Conservation (phyloP, 1,140 invertebrate genomes). For the Drosophila nikananu region DNA sequence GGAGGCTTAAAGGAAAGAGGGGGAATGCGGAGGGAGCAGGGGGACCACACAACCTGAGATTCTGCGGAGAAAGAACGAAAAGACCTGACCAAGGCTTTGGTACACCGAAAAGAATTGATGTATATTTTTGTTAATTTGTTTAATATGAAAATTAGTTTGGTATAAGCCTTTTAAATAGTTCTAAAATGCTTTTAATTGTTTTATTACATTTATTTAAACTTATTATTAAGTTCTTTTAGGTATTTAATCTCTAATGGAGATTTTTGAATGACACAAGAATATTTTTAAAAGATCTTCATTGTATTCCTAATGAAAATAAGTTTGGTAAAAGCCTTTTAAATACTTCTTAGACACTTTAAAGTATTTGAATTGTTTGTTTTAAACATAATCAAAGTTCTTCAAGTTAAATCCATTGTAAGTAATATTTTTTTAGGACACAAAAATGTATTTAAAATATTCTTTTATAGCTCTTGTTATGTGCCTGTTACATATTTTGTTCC, state of each 20-base stretch:
- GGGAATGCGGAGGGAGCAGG: constrained; percentile 5
- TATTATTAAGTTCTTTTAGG: not conserved
- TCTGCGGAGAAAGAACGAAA: constrained; percentile 12
- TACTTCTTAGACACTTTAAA: not conserved
- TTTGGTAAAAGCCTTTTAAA: too few species aligned
- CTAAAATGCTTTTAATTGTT: too few species aligned
- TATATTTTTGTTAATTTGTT: not conserved
- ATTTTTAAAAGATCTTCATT: not conserved
- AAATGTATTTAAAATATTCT: not conserved
- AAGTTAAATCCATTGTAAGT: too few species aligned
- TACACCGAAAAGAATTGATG: constrained; percentile 12
- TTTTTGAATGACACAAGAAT: not conserved
- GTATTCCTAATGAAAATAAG: not conserved
- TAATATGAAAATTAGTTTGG: not conserved
- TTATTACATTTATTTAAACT: too few species aligned
- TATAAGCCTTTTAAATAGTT: not conserved
- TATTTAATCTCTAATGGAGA: not conserved
- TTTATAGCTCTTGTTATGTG: too few species aligned
- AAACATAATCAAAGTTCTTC: not conserved
- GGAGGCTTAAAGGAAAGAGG: not conserved
- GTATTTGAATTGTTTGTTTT: not conserved
- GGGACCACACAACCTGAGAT: constrained; percentile 31
- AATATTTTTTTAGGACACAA: not conserved
- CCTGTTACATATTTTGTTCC: not conserved
- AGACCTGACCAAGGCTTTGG: constrained; percentile 12